phyloP scores from a whole-genome alignment of 2,888 invertebrate genomes.

The Melanargia galathea region DNA sequence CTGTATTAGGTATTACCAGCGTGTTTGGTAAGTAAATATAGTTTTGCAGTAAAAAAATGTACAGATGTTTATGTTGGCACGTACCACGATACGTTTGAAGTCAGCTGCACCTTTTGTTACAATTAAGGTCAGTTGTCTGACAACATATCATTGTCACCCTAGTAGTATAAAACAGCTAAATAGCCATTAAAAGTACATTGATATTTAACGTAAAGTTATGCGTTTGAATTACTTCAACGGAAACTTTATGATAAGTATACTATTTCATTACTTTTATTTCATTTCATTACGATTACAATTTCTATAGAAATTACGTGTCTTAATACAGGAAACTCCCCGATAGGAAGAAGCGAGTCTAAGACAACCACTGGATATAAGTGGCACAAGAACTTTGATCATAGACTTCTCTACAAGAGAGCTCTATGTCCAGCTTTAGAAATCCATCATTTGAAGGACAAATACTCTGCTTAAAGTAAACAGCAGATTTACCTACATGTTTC shows the following conservation, averaged over 20 bases:
- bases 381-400: too few relatives aligned
- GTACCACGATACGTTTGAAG: conserved; percentile 21
- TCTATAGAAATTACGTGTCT: too few relatives aligned
- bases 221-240: neutral
- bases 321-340: too few relatives aligned
- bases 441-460: too few relatives aligned
- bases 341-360: too few relatives aligned
- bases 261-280: too few relatives aligned
- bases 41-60: conserved; percentile 42
- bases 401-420: too few relatives aligned
- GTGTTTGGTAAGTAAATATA: neutral
- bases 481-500: too few relatives aligned
- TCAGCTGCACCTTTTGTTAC: conserved; percentile 19
- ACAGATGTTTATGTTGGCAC: conserved; percentile 43
- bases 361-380: too few relatives aligned
- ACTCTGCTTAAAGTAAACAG: too few relatives aligned
- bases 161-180: neutral
- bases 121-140: conserved; percentile 21
- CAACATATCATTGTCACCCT: conserved; percentile 10
- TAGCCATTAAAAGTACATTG: conserved; percentile 1
- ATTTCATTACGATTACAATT: too few relatives aligned
- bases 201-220: neutral
- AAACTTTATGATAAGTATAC: neutral
- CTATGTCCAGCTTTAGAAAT: too few relatives aligned
- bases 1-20: neutral